Evolutionary conservation across 2,113 vertebrate genomes (phyloP), one percentile per base, ranked within the genome.

Genomic region (Candoia aspera): DNA sequence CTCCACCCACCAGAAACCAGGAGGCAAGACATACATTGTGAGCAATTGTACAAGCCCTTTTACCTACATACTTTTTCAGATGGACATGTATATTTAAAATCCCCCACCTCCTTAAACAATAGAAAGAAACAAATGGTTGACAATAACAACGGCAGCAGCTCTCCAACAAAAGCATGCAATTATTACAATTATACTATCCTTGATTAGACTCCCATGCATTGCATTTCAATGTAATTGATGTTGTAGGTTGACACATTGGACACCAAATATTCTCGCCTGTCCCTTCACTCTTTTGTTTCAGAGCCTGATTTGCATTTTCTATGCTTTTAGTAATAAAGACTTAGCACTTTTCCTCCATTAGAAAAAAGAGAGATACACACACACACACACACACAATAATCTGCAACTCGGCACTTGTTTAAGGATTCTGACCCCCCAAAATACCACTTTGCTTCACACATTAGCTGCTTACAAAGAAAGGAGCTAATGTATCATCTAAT

Each of bases 401-500:
- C 98, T 98, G 98, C 97, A 98, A 98, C 98, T 98, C 98, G 97
- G 97, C 98, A 98, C 98, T 98, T 98, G 98, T 98, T 99, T 98
- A 99, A 99, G 98, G 99, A 99, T 99, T 98, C 98, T 98, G 98
- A 99, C 98, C 99, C 98, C 99, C 98, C 98, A 98, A 98, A 99
- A 99, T 98, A 98, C 98, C 98, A 99, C 98, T 99, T 99, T 99
- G 98, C 99, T 98, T 99, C 98, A 98, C 99, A 99, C 99, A 99
- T 99, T 99, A 99, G 99, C 99, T 99, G 99, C 99, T 99, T 99
- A 99, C 98, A 99, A 99, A 99, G 99, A 99, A 99, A 99, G 99
- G 98, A 99, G 98, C 99, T 99, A 99, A 99, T 99, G 99, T 99
- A 99, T 99, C 99, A 99, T 99, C 98, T 99, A 99, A 99, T 99